Conservation (phyloP, 2,797 vertebrate species). For the Nothura maculosa region DNA sequence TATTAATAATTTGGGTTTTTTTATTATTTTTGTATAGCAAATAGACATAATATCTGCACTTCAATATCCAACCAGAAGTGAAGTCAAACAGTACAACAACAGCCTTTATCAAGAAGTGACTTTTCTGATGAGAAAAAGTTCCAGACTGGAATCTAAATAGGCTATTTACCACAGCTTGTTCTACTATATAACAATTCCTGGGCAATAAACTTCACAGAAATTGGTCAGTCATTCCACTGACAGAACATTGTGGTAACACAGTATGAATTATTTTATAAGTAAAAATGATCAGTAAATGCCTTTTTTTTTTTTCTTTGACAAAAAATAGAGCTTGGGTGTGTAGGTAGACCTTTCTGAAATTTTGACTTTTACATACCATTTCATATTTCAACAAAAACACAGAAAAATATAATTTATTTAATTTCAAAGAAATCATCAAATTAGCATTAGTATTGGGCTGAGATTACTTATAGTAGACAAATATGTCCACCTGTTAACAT, state of each 20-base stretch:
- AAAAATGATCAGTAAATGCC: background rate
- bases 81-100: constrained; percentile 19
- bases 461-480: background rate
- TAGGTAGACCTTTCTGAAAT: background rate
- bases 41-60: constrained; percentile 42
- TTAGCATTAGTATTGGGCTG: background rate
- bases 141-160: background rate
- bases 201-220: background rate
- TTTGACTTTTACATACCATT: background rate
- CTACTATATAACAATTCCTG: background rate
- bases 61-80: constrained; percentile 32
- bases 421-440: background rate
- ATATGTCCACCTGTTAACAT: background rate
- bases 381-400: background rate
- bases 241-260: accelerated
- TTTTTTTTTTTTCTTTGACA: background rate
- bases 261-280: background rate
- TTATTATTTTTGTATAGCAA: constrained; percentile 51
- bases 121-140: constrained; percentile 47
- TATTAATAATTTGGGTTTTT: constrained; percentile 62
- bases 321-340: background rate
- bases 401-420: background rate
- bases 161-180: background rate
- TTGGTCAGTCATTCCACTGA: background rate
- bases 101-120: background rate